These are phyloP conservation scores for Capitulum mitella DNA, from an alignment of 2,888 invertebrate genomes.

Conservation along the genomic window DNA sequence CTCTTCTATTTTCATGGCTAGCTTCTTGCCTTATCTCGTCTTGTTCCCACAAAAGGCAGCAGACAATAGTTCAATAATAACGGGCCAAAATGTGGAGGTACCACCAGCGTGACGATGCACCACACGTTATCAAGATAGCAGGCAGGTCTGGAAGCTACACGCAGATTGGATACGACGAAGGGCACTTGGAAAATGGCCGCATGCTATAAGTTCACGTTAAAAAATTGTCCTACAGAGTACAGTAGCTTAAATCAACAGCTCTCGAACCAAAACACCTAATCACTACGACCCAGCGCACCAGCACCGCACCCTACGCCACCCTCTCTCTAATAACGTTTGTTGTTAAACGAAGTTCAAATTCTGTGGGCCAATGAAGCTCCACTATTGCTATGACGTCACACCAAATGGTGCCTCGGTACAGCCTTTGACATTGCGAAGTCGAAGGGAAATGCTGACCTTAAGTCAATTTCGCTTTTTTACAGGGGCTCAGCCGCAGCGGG, in stretches of 20 bases:
- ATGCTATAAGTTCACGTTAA: background rate
- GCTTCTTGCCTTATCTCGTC: background rate
- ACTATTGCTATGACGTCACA: background rate
- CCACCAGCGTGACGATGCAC: background rate
- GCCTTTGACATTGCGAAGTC: background rate
- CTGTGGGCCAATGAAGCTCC: background rate
- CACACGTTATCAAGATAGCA: background rate
- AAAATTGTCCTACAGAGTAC: background rate
- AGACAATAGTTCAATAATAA: background rate
- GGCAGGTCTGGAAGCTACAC: background rate
- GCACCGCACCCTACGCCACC: background rate
- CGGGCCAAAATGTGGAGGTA: background rate
- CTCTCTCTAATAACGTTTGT: background rate
- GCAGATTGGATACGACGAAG: background rate
- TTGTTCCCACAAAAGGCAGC: background rate
- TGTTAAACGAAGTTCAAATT: background rate
- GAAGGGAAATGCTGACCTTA: too few relatives aligned
- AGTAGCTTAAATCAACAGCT: too few relatives aligned
- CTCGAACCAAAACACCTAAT: too few relatives aligned
- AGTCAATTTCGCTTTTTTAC: too few relatives aligned
- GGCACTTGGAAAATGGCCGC: background rate
- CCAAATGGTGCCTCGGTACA: background rate
- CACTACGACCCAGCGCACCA: too few relatives aligned
- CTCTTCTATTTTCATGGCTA: constrained; percentile 2
- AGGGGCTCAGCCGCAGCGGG: too few relatives aligned